Evolutionary conservation across 2,797 vertebrate genomes (phyloP).

Genomic region (Peromyscus melanophrys): DNA sequence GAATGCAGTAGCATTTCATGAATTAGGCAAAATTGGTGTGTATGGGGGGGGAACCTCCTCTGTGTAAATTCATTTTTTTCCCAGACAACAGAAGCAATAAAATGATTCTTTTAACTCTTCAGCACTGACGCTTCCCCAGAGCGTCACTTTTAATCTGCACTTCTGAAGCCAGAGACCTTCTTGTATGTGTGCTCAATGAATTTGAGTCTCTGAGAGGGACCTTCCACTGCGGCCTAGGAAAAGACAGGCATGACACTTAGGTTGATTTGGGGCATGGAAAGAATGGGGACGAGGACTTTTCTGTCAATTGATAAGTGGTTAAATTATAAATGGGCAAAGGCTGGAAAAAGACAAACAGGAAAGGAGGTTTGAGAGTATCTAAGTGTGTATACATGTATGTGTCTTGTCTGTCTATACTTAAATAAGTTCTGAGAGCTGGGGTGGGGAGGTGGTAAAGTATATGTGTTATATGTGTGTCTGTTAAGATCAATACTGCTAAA

Average conservation of each 20-base stretch:
- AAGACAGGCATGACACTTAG: neutral
- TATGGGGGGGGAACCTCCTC: neutral
- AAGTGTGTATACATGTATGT: neutral
- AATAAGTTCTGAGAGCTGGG: neutral
- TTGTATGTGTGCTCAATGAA: neutral
- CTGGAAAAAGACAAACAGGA: neutral
- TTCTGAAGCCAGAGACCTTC: neutral
- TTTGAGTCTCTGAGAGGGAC: neutral
- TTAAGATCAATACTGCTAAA: neutral
- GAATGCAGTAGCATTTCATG: neutral
- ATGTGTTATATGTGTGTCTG: neutral
- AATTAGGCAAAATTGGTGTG: conserved; percentile 21
- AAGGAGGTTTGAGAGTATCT: neutral
- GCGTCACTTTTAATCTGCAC: neutral
- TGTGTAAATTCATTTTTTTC: neutral
- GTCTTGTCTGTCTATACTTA: neutral
- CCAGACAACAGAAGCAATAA: neutral
- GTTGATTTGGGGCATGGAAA: neutral
- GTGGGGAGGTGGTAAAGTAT: neutral
- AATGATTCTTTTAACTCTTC: neutral
- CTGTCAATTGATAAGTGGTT: neutral
- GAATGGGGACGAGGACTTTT: neutral
- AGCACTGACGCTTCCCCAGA: neutral
- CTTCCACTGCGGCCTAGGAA: neutral
- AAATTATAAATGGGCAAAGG: conserved; percentile 3